Base-by-base conservation (phyloP, 1,140 invertebrate genomes). In the Mamestra configurata region DNA sequence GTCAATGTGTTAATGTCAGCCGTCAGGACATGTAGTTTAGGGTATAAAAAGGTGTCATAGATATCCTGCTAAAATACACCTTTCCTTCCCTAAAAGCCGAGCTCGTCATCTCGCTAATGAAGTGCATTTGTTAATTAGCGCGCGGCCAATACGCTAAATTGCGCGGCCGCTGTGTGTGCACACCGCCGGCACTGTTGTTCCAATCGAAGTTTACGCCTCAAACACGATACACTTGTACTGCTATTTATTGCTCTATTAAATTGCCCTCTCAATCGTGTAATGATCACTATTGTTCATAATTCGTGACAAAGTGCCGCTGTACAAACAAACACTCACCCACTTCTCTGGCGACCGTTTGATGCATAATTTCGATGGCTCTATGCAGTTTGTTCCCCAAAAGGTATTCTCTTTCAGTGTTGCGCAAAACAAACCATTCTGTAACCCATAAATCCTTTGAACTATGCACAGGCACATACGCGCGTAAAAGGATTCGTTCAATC, bases 231-330 rank as follows among this genome's bases (percentile, higher is more conserved):
- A 64, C 59, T 40, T 20, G 59, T 64, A 40, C n/a, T 37, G 35
- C 35, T 43, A 68, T 68, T 68, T 68, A 68, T 46, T 68, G 64
- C 64, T 68, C 64, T 49, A 68, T 68, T 68, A 46, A 43, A 68
- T 40, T 46, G 64, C 64, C 40, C 64, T 40, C 40, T 27, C 20
- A 68, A 68, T 46, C 40, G 20, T 68, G 37, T 68, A 46, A 68
- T 24, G 40, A 68, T 22, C 64, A 46, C 40, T 37, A 68, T 27
- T 27, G 64, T 49, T 46, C 40, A 24, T 68, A 24, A 68, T 24
- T 24, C 18, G 64, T 68, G 64, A 68, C 64, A 46, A 68, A 68
- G 46, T 68, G 31, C 64, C 10, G 8, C 6, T 64, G 61, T 66
- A 43, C 18, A 18, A 43, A 40, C 35, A 37, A 5, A 11, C n/a